Conservation (phyloP, 2,113 vertebrate species). For the Labrus mixtus region DNA sequence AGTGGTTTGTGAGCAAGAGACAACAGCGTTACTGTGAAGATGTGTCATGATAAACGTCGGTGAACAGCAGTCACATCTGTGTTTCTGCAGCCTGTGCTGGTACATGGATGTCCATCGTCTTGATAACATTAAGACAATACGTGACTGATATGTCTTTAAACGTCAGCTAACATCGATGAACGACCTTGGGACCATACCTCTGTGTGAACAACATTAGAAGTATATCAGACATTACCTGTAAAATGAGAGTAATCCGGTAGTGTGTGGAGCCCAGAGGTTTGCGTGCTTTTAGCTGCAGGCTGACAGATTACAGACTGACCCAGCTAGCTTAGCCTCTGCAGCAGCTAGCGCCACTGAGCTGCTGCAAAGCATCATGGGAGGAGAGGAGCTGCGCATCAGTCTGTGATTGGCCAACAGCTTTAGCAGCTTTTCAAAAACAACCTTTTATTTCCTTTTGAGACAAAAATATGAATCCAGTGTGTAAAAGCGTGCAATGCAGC, state of each 20-base stretch:
- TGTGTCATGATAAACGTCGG: background rate
- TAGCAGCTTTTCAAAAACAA: background rate
- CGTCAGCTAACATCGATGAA: background rate
- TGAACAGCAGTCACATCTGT: background rate
- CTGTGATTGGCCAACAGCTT: constrained; percentile 55
- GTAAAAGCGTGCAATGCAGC: no score
- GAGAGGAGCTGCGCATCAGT: constrained; percentile 27
- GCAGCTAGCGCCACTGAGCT: constrained; percentile 47
- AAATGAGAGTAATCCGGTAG: constrained; percentile 42
- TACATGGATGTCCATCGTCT: background rate
- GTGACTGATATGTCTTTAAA: constrained; percentile 46
- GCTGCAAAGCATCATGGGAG: constrained; percentile 74
- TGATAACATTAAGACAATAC: constrained; percentile 51
- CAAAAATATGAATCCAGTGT: no score
- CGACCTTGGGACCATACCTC: background rate
- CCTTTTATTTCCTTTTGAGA: background rate
- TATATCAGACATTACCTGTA: constrained; percentile 56
- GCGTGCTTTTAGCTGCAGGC: constrained; percentile 28
- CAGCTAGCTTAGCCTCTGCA: constrained; percentile 39
- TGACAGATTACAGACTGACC: constrained; percentile 58
- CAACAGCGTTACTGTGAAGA: no score
- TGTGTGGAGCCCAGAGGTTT: constrained; percentile 16
- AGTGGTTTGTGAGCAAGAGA: constrained; percentile 1
- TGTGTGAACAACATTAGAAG: background rate
- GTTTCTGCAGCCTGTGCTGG: background rate